Evolutionary conservation across 2,797 vertebrate genomes (phyloP).

Genomic region (Otolemur crassicaudatus): DNA sequence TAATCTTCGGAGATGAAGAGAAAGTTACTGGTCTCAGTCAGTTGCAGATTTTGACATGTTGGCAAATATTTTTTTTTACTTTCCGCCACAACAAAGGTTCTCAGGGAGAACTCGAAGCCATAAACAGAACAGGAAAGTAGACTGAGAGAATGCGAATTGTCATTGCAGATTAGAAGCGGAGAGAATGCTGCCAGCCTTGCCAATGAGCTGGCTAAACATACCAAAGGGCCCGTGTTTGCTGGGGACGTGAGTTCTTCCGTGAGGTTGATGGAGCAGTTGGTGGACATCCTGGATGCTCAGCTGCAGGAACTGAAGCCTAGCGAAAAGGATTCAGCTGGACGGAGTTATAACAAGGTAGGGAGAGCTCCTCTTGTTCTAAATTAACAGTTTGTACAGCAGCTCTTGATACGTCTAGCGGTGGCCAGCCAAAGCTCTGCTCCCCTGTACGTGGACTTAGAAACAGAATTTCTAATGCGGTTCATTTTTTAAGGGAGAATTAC

Average conservation of each 20-base stretch:
- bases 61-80: conserved; percentile 83
- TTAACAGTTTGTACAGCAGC: not conserved
- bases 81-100: conserved; percentile 85
- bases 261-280: conserved; percentile 98
- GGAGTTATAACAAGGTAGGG: conserved; percentile 98
- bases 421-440: conserved; percentile 34
- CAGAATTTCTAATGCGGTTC: conserved; percentile 35
- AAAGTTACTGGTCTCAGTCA: conserved; percentile 89
- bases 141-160: conserved; percentile 88
- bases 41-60: conserved; percentile 87
- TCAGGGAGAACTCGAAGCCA: conserved; percentile 74
- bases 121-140: conserved; percentile 81
- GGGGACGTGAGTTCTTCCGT: conserved; percentile 98
- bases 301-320: conserved; percentile 96
- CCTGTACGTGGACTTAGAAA: not conserved
- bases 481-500: conserved; percentile 52
- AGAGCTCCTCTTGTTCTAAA: not conserved
- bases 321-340: conserved; percentile 97
- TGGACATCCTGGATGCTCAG: conserved; percentile 98
- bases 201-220: conserved; percentile 98
- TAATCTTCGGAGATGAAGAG: conserved; percentile 87
- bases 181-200: conserved; percentile 99
- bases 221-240: conserved; percentile 96
- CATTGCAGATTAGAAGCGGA: conserved; percentile 95
- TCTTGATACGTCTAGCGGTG: conserved; percentile 65